A percentile compares a stretch with the other conserved stretches of the same genome.
Conservation (phyloP, 2,113 vertebrate genomes). For the Gymnocephalus cernua region DNA sequence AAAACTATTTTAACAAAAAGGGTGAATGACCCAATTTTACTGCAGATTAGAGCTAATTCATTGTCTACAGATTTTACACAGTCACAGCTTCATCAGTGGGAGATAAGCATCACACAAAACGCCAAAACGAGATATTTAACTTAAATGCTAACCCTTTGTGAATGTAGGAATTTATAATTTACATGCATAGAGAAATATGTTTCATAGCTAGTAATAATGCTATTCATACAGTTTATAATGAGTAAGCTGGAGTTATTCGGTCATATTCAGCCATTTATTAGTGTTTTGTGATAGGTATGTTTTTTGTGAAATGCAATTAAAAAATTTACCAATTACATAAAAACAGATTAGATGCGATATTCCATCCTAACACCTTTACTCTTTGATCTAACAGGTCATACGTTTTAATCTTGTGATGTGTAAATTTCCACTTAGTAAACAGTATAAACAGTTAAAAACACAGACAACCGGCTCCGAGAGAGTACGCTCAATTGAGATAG, state of each 20-base stretch:
- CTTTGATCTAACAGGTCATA: not conserved
- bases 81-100: not conserved
- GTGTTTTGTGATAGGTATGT: not conserved
- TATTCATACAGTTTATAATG: not conserved
- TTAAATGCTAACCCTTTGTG: not conserved
- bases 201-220: not conserved
- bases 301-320: not conserved
- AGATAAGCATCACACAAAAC: not conserved
- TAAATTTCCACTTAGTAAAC: not conserved
- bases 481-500: not conserved
- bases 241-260: not conserved
- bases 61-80: not conserved
- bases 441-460: not conserved
- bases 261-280: not conserved
- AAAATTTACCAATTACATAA: not conserved
- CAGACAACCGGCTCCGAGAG: not conserved
- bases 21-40: not conserved
- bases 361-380: not conserved
- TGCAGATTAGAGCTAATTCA: slow-evolving; percentile 9
- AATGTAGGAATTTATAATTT: not conserved
- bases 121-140: not conserved
- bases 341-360: not conserved
- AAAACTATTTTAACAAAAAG: no score
- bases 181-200: not conserved
- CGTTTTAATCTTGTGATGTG: not conserved